These are phyloP conservation scores for Somateria mollissima DNA, from an alignment of 2,797 vertebrate species.

Conservation along the genomic window DNA sequence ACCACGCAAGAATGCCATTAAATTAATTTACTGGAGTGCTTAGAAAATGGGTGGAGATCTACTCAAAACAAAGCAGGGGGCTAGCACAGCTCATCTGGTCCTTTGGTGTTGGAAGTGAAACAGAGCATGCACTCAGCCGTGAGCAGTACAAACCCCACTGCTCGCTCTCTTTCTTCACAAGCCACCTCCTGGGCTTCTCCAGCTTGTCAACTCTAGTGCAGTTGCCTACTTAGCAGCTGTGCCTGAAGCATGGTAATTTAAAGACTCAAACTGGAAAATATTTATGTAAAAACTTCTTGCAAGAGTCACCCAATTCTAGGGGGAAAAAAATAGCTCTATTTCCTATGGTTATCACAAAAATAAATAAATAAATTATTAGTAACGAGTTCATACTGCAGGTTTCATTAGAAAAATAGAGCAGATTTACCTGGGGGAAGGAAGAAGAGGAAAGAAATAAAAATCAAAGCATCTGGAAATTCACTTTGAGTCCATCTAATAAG, in stretches of 20 bases:
- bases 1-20: accelerated
- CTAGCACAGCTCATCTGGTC: not conserved
- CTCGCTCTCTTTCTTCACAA: not conserved
- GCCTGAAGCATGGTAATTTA: not conserved
- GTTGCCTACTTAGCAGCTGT: not conserved
- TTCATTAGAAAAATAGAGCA: not conserved
- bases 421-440: not conserved
- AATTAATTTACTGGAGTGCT: not conserved
- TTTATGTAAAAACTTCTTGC: not conserved
- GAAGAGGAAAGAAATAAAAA: not conserved
- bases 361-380: not conserved
- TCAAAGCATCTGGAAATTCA: not conserved
- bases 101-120: not conserved
- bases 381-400: not conserved
- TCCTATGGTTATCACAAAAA: not conserved
- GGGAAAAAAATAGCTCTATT: not conserved
- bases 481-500: not conserved
- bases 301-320: not conserved
- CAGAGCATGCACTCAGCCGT: accelerated
- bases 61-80: not conserved
- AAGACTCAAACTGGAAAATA: not conserved
- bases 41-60: not conserved
- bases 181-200: not conserved
- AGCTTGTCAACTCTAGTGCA: not conserved
- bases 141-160: not conserved